Conservation (phyloP, 2,797 vertebrate genomes). For the Trachurus trachurus region DNA sequence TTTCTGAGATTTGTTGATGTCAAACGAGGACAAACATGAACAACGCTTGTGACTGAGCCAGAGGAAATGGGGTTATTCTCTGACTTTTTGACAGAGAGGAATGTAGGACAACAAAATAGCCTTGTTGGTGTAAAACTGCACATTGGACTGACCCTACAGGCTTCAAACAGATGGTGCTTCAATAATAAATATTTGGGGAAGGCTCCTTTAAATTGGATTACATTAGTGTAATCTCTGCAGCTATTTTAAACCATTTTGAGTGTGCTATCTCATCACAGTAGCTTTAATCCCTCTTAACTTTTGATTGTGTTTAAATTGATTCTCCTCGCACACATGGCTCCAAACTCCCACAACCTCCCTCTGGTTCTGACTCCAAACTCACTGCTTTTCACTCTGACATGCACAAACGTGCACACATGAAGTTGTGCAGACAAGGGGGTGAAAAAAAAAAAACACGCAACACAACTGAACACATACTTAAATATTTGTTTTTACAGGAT, state of each 20-base stretch:
- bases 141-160: slow-evolving; percentile 76
- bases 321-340: slow-evolving; percentile 73
- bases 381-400: background rate
- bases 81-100: slow-evolving; percentile 53
- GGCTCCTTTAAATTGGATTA: slow-evolving; percentile 87
- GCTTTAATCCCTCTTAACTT: slow-evolving; percentile 85
- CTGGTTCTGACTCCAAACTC: slow-evolving; percentile 42
- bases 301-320: slow-evolving; percentile 85
- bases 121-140: slow-evolving; percentile 63
- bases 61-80: slow-evolving; percentile 41
- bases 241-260: slow-evolving; percentile 84
- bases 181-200: slow-evolving; percentile 85
- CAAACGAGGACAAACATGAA: slow-evolving; percentile 51
- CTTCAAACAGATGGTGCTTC: slow-evolving; percentile 83
- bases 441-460: background rate
- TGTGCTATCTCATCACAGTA: slow-evolving; percentile 77
- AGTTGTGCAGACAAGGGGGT: background rate
- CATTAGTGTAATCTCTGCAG: slow-evolving; percentile 84
- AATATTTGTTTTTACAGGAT: slow-evolving; percentile 20
- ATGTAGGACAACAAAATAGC: slow-evolving; percentile 78
- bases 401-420: background rate
- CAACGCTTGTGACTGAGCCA: slow-evolving; percentile 32
- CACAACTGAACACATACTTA: background rate
- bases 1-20: slow-evolving; percentile 47
- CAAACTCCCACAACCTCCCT: slow-evolving; percentile 58